A percentile compares a stretch with the other conserved stretches of the same genome.
Evolutionary conservation across 2,797 vertebrate genomes (phyloP).

Genomic region (Leucoraja ocellata): DNA sequence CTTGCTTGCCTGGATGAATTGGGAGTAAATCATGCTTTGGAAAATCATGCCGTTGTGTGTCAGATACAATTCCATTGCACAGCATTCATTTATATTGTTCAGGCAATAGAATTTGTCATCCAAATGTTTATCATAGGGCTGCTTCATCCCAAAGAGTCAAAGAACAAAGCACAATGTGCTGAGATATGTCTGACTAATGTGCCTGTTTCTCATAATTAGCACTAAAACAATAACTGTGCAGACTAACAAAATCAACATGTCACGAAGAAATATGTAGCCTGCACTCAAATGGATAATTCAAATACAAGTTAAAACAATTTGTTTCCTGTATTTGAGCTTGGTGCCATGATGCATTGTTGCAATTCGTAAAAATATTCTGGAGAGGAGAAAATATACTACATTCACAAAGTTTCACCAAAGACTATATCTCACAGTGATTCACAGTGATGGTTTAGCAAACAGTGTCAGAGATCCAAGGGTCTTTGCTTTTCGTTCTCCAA

Average conservation of each 20-base stretch:
- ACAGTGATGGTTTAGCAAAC: neutral
- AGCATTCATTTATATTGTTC: too few relatives aligned
- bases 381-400: neutral
- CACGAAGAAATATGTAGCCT: neutral
- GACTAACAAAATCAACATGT: constrained; percentile 13
- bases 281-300: constrained; percentile 31
- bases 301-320: neutral
- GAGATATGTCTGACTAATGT: neutral
- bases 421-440: neutral
- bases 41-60: too few relatives aligned
- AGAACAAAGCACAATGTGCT: neutral
- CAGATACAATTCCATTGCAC: too few relatives aligned
- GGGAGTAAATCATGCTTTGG: too few relatives aligned
- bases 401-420: neutral
- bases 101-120: too few relatives aligned
- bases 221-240: neutral
- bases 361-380: neutral
- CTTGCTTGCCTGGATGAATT: too few relatives aligned
- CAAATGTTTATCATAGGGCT: neutral
- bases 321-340: constrained; percentile 26
- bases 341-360: neutral
- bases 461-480: neutral
- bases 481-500: neutral
- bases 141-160: neutral
- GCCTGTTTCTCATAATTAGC: neutral